A percentile compares a stretch with the other conserved stretches of the same genome.
These are phyloP conservation scores for Zaprionus ornatus DNA, from an alignment of 1,140 invertebrate species.

Conservation along the genomic window DNA sequence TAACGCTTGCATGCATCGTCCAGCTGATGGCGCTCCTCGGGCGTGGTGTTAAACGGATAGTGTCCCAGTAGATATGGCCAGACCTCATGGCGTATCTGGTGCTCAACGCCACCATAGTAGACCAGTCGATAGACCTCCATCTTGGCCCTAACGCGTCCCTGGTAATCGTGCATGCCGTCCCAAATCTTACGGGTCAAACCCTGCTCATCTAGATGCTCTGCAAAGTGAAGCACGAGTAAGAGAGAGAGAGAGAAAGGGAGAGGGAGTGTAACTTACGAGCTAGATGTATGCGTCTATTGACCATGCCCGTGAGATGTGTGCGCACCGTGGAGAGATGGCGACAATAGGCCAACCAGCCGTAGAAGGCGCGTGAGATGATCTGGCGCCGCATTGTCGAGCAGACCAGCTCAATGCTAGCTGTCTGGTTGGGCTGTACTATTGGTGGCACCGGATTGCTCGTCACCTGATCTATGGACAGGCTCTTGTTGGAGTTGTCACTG, in stretches of 20 bases:
- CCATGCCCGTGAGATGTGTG: constrained; percentile 95
- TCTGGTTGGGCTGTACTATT: constrained; percentile 79
- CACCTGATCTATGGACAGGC: constrained; percentile 83
- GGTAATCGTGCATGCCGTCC: constrained; percentile 85
- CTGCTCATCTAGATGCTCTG: constrained; percentile 85
- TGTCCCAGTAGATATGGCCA: constrained; percentile 96
- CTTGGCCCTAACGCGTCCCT: constrained; percentile 85
- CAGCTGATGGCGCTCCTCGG: constrained; percentile 88
- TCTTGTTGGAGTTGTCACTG: constrained; percentile 83
- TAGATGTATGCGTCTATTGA: constrained; percentile 88
- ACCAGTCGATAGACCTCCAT: constrained; percentile 91
- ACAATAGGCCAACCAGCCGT: constrained; percentile 97
- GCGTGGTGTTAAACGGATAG: constrained; percentile 91
- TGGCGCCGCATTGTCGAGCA: constrained; percentile 97
- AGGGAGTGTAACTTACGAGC: constrained; percentile 85
- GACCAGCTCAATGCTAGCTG: constrained; percentile 88
- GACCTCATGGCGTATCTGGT: constrained; percentile 91
- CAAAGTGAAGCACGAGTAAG: neutral
- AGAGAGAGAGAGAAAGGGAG: constrained; percentile 57
- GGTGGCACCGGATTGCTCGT: constrained; percentile 84
- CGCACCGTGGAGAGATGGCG: constrained; percentile 96
- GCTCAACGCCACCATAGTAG: constrained; percentile 94
- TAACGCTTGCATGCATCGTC: constrained; percentile 88
- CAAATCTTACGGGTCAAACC: constrained; percentile 90
- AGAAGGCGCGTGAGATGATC: constrained; percentile 97